Evolutionary conservation across 2,797 vertebrate genomes (phyloP), one percentile per base, ranked within the genome.

Genomic region (Catostomus latipinnis): DNA sequence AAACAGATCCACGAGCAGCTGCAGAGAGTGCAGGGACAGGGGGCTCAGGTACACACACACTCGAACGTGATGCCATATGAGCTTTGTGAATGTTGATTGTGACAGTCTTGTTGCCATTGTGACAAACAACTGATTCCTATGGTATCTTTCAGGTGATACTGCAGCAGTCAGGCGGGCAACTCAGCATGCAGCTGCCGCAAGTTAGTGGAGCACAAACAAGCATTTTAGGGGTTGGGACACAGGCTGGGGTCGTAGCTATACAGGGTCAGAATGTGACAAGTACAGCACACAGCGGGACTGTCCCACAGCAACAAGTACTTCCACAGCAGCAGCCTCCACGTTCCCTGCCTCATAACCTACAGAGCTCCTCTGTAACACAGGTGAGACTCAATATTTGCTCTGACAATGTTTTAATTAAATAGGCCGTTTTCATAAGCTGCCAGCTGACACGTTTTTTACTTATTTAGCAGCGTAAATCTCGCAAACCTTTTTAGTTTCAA

Each of bases 161-260:
- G 86, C 98, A 98, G 90, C 97, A 92, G 90, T 87, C 96, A 0
- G 89, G 95, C 53, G 91, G 95, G 83, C 92, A 94, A 12, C 92
- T 96, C 91, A 97, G 95, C 83, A 91, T 97, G 80, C 97, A 97
- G 85, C 93, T 97, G 81, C 91, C 96, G 67, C 94, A 95, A 85
- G 95, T 94, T 18, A 66, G 78, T 8, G 78, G 68, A 14, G 65
- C 84, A 10, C 71, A 74, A 48, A 71, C 50, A 54, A 78, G 70
- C 11, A 46, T 71, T 52, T 60, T 82, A 90, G 96, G 94, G 22
- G 91, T 88, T 0, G 91, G 96, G 83, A 94, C 95, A 71, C 97
- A 96, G 83, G 57, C 91, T 34, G 88, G 94, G 0, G 74, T 94
- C 0, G 57, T 96, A 89, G 95, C 94, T 87, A 93, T 93, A 94